Percentiles rank a stretch among this genome's conserved stretches.
These are phyloP conservation scores for Protosalanx chinensis DNA, from an alignment of 2,797 vertebrate species.

Conservation along the genomic window DNA sequence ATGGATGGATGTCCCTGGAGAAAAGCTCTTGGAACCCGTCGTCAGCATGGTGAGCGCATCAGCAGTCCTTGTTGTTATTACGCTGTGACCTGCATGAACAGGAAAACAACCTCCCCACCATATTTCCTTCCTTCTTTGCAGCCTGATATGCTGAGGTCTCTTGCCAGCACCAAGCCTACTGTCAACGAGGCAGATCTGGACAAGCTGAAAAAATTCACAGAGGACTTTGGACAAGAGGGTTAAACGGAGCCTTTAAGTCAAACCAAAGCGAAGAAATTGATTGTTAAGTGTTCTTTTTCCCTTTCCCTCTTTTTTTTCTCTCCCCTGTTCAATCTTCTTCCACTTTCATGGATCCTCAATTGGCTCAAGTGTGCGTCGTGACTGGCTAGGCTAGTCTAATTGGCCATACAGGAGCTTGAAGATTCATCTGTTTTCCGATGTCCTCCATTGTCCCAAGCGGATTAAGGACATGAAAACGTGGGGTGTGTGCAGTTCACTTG, in stretches of 20 bases:
- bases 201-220: constrained; percentile 97
- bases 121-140: constrained; percentile 52
- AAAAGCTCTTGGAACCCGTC: constrained; percentile 88
- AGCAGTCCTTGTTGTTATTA: neutral
- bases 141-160: constrained; percentile 89
- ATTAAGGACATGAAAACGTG: constrained; percentile 19
- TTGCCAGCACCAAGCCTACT: constrained; percentile 87
- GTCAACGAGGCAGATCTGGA: constrained; percentile 95
- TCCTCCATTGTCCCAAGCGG: constrained; percentile 48
- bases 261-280: constrained; percentile 70
- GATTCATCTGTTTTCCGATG: constrained; percentile 35
- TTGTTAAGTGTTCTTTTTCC: constrained; percentile 53
- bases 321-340: constrained; percentile 44
- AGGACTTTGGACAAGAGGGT: constrained; percentile 98
- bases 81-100: neutral
- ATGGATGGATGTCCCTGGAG: constrained; percentile 94
- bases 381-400: constrained; percentile 32
- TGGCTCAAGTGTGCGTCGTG: constrained; percentile 33
- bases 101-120: neutral
- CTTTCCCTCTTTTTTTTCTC: constrained; percentile 43
- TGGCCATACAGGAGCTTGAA: constrained; percentile 42
- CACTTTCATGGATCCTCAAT: constrained; percentile 10
- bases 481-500: constrained; percentile 24
- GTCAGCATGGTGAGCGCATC: constrained; percentile 84
- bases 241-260: constrained; percentile 63